Base-by-base conservation (phyloP, 1,140 invertebrate species). In the Mycetomoellerius zeteki region DNA sequence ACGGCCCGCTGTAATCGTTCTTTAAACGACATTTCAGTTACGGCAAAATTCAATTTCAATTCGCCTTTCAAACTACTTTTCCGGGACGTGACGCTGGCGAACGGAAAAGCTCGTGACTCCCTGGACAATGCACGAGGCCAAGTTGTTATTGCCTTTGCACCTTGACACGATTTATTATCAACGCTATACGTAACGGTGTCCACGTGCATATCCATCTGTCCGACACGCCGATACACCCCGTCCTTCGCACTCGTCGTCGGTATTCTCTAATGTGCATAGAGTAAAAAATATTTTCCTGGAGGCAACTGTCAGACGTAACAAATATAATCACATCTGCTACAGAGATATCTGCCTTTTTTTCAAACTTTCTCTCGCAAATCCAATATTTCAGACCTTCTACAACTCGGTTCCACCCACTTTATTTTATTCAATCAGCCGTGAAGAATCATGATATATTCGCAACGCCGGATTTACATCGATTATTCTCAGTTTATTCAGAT, bases 11-110 rank as follows among this genome's bases (percentile, higher is more conserved):
- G 56, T 65, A 58, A 75, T 50, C 52, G 27, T 72, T 86, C 84
- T 89, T 67, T 30, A 86, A 89, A 82, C 71, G 87, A 86, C 62
- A 50, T 71, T 69, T 86, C 67, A 75, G 60, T 76, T 89, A 60
- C 30, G 62, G 33, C 12, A 3, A 73, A 89, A 47, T 80, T 80
- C 62, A 89, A 89, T 89, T 43, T 89, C 71, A 89, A 89, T 89
- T 89, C 87, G 77, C 72, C 86, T 85, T 54, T 73, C 78, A 75
- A 85, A 76, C 27, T 85, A 19, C 81, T 81, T 62, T 69, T 69
- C 81, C 67, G 19, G 14, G 16, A 30, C 12, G 21, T 54, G 16
- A 47, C 50, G 30, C 7, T 14, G 37, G 24, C 33, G 24, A 82
- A 58, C 19, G 80, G 60, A 64, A 71, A 52, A 60, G 52, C 30